Percentiles rank a stretch among this genome's conserved stretches.
Evolutionary conservation across 1,140 invertebrate genomes (phyloP).

Genomic region (Tachypleus tridentatus): DNA sequence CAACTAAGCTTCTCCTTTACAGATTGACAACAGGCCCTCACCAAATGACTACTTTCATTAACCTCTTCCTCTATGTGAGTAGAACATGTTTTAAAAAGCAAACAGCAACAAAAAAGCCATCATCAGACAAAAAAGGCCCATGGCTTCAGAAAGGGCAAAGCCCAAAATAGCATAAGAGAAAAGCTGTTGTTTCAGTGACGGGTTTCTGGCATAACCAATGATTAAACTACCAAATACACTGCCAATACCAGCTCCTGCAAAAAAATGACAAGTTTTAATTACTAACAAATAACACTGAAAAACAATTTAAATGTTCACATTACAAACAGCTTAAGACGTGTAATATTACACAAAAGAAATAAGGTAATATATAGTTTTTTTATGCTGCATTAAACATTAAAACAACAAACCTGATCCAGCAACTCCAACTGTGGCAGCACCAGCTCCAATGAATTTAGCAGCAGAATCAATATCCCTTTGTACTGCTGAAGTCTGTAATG

Average conservation of each 20-base stretch:
- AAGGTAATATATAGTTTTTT: too few relatives aligned
- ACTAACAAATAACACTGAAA: not conserved
- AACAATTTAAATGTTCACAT: conserved; percentile 40
- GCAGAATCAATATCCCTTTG: conserved; percentile 97
- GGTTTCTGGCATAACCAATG: conserved; percentile 96
- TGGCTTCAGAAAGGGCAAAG: conserved; percentile 99
- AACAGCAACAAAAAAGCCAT: conserved; percentile 99
- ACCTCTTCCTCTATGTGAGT: too few relatives aligned
- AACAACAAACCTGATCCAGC: conserved; percentile 60
- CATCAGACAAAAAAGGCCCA: conserved; percentile 99
- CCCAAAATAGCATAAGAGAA: conserved; percentile 99
- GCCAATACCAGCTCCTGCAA: conserved; percentile 88
- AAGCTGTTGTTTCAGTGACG: conserved; percentile 93
- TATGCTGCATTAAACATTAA: too few relatives aligned
- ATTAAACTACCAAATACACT: conserved; percentile 98
- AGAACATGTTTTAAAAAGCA: conserved; percentile 66
- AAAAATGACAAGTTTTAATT: conserved; percentile 20
- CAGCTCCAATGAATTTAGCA: conserved; percentile 99
- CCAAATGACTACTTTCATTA: too few relatives aligned
- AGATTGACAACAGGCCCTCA: too few relatives aligned
- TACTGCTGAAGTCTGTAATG: conserved; percentile 81
- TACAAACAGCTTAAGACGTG: conserved; percentile 29
- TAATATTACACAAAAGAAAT: too few relatives aligned
- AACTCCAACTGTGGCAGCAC: conserved; percentile 98
- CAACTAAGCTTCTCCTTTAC: too few relatives aligned